phyloP scores from a whole-genome alignment of 2,113 vertebrate genomes.

The Caranx melampygus region DNA sequence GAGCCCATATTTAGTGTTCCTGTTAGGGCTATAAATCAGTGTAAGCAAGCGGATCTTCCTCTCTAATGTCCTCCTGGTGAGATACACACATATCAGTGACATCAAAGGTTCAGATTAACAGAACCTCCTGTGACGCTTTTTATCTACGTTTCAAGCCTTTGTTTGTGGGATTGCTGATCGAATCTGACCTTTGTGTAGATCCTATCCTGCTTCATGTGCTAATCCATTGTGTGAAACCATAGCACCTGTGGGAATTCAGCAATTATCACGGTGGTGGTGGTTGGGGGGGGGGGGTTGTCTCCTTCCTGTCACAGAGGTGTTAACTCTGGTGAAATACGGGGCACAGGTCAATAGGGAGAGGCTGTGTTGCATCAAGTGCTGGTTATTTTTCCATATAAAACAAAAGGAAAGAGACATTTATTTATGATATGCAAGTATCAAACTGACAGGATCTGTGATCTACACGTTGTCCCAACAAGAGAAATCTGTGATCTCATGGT shows the following conservation, averaged over 20 bases:
- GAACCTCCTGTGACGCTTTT: neutral
- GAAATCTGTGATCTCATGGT: too few relatives aligned
- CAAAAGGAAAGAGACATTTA: neutral
- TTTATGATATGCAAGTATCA: too few relatives aligned
- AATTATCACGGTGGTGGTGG: conserved; percentile 15
- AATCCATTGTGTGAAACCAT: conserved; percentile 33
- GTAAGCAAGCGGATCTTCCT: neutral
- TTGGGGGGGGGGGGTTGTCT: neutral
- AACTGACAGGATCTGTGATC: too few relatives aligned
- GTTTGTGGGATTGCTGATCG: conserved; percentile 16
- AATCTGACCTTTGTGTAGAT: conserved; percentile 59
- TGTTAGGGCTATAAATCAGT: too few relatives aligned
- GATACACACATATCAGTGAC: neutral
- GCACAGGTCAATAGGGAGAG: conserved; percentile 36
- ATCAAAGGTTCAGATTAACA: neutral
- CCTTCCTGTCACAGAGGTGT: conserved; percentile 34
- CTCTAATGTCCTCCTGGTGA: neutral
- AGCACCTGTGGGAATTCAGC: conserved; percentile 33
- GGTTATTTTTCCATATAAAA: neutral
- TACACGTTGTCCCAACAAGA: too few relatives aligned
- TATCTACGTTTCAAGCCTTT: conserved; percentile 10
- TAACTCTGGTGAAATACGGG: conserved; percentile 23
- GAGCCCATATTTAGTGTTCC: too few relatives aligned
- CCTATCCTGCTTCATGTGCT: neutral
- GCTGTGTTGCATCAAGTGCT: conserved; percentile 34